A percentile compares a stretch with the other conserved stretches of the same genome.
phyloP scores from a whole-genome alignment of 2,888 invertebrate species.

The Drosophila robusta region DNA sequence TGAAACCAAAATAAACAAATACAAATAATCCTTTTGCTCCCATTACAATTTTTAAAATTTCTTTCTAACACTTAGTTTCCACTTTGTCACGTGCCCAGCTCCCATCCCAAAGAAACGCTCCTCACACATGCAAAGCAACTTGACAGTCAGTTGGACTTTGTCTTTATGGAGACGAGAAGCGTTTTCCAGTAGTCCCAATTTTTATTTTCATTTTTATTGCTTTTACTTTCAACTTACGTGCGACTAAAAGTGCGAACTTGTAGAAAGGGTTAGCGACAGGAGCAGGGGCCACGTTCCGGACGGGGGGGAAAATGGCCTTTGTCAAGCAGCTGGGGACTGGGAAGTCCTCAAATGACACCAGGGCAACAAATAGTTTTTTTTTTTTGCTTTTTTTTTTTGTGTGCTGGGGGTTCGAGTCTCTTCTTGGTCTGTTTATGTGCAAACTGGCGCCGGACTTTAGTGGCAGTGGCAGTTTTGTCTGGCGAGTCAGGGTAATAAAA shows the following conservation, averaged over 20 bases:
- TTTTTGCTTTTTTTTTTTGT: slow-evolving; percentile 11
- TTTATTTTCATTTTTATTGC: slow-evolving; percentile 56
- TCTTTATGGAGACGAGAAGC: slow-evolving; percentile 21
- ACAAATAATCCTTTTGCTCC: too few relatives aligned
- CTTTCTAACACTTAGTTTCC: too few relatives aligned
- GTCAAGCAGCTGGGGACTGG: slow-evolving; percentile 34
- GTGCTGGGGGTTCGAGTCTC: slow-evolving; percentile 13
- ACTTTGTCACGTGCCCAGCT: slow-evolving; percentile 10
- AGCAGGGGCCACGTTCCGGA: slow-evolving; percentile 29
- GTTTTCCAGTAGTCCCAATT: slow-evolving; percentile 54
- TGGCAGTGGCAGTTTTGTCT: slow-evolving; percentile 74
- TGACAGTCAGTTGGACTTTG: slow-evolving; percentile 52
- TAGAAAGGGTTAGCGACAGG: too few relatives aligned
- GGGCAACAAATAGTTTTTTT: slow-evolving; percentile 41
- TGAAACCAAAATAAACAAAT: too few relatives aligned
- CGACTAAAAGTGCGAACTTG: slow-evolving; percentile 33
- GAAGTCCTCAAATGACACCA: slow-evolving; percentile 43
- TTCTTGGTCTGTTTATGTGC: slow-evolving; percentile 63
- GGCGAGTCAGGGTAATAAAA: slow-evolving; percentile 70
- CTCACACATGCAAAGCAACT: slow-evolving; percentile 60
- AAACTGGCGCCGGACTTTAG: slow-evolving; percentile 78
- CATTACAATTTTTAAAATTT: not conserved
- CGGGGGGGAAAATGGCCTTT: slow-evolving; percentile 25
- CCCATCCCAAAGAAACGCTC: slow-evolving; percentile 24
- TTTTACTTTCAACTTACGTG: slow-evolving; percentile 68